These are phyloP conservation scores for Caenorhabditis imperialis DNA, from an alignment of 2,888 invertebrate genomes.

Conservation along the genomic window DNA sequence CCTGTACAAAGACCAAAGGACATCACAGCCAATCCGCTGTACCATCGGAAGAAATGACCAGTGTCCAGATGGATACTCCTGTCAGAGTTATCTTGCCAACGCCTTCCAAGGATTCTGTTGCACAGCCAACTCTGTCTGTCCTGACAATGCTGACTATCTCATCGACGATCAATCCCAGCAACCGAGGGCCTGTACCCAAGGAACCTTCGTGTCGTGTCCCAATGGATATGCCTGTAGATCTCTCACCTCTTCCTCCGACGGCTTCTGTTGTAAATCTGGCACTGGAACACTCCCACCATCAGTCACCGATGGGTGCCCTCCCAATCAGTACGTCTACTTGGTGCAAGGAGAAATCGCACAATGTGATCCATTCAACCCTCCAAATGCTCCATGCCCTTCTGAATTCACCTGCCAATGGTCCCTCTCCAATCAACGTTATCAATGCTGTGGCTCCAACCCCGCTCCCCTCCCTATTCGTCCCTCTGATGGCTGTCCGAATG, in stretches of 20 bases:
- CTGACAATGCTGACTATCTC: constrained; percentile 63
- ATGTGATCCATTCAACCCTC: constrained; percentile 73
- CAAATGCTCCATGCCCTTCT: constrained; percentile 72
- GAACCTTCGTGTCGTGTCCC: constrained; percentile 67
- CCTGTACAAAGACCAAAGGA: constrained; percentile 61
- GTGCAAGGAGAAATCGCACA: constrained; percentile 59
- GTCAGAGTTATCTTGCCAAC: constrained; percentile 61
- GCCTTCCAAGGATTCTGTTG: constrained; percentile 70
- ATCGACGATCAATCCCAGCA: constrained; percentile 64
- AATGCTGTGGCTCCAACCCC: constrained; percentile 65
- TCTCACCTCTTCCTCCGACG: constrained; percentile 54
- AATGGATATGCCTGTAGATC: constrained; percentile 61
- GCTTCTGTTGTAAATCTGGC: constrained; percentile 63
- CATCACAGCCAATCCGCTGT: constrained; percentile 56
- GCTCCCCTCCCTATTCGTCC: constrained; percentile 52
- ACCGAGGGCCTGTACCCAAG: constrained; percentile 64
- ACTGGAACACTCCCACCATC: constrained; percentile 47
- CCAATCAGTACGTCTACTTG: constrained; percentile 58
- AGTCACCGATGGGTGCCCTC: constrained; percentile 64
- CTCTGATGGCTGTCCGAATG: constrained; percentile 67
- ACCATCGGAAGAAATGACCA: constrained; percentile 66
- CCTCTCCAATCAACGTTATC: constrained; percentile 59
- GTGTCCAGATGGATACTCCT: constrained; percentile 64
- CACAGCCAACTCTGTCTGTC: constrained; percentile 62
- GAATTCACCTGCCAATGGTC: constrained; percentile 69